Evolutionary conservation across 2,113 vertebrate species (phyloP).

Genomic region (Hypanus sabinus): DNA sequence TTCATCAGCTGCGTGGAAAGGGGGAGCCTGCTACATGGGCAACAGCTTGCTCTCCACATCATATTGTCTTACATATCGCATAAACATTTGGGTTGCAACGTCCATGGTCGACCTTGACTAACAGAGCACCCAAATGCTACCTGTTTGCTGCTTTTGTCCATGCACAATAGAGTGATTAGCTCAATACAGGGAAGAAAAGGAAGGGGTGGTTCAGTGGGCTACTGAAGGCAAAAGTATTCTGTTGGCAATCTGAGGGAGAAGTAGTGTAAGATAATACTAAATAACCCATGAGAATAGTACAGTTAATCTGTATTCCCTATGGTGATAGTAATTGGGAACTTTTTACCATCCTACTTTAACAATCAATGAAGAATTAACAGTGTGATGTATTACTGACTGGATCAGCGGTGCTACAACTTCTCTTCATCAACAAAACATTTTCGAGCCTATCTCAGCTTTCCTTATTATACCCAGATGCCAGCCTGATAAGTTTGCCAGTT

Average conservation of each 20-base stretch:
- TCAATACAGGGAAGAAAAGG: neutral
- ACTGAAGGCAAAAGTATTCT: neutral
- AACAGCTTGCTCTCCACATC: too few species aligned
- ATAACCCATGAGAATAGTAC: neutral
- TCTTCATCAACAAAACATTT: neutral
- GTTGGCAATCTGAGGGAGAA: neutral
- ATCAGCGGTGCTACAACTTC: neutral
- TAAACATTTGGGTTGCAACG: too few species aligned
- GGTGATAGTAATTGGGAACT: neutral
- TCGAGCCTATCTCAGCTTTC: neutral
- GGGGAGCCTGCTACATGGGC: too few species aligned
- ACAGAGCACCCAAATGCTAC: too few species aligned
- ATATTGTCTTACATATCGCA: too few species aligned
- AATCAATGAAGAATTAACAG: neutral
- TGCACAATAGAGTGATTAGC: neutral
- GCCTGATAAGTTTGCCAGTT: neutral
- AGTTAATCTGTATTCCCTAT: neutral
- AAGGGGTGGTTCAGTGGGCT: neutral
- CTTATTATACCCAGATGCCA: neutral
- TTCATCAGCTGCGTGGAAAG: too few species aligned
- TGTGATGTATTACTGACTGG: too few species aligned
- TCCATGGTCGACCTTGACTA: too few species aligned
- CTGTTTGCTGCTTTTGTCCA: neutral
- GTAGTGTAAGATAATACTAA: neutral
- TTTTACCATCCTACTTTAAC: neutral